phyloP scores from a whole-genome alignment of 2,113 vertebrate species.

The Cynoglossus semilaevis region DNA sequence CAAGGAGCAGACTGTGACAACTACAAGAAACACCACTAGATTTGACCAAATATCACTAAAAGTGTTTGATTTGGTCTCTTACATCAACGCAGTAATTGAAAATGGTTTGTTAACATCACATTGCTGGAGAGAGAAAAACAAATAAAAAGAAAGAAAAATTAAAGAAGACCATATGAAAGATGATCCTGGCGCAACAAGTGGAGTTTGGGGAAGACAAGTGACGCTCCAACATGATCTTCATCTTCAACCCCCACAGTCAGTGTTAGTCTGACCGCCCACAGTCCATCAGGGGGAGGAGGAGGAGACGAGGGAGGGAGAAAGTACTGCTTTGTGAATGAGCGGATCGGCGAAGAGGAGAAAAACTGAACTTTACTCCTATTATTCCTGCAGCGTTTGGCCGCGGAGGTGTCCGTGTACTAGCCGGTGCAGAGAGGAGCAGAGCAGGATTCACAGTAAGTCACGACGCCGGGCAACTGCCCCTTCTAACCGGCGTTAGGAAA shows the following conservation, averaged over 20 bases:
- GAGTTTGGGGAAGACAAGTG: too few species aligned
- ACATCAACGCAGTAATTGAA: too few species aligned
- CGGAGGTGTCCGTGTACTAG: background rate
- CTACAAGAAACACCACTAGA: too few species aligned
- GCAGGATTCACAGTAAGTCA: slow-evolving; percentile 43
- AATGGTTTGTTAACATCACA: too few species aligned
- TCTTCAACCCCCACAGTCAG: slow-evolving; percentile 50
- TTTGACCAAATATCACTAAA: too few species aligned
- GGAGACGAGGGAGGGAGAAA: slow-evolving; percentile 48
- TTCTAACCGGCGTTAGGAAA: slow-evolving; percentile 11
- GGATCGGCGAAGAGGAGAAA: slow-evolving; percentile 60
- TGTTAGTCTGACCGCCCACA: slow-evolving; percentile 65
- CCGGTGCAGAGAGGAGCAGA: background rate
- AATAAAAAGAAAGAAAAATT: too few species aligned
- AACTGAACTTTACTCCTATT: slow-evolving; percentile 56
- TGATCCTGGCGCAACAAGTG: too few species aligned
- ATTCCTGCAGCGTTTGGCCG: slow-evolving; percentile 2
- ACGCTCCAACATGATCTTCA: too few species aligned
- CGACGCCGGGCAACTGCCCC: background rate
- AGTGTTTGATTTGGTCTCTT: too few species aligned
- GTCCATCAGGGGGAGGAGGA: slow-evolving; percentile 8
- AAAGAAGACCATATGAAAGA: too few species aligned
- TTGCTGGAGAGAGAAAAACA: too few species aligned
- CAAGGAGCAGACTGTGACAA: too few species aligned
- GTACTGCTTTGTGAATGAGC: slow-evolving; percentile 75